Evolutionary conservation across 2,888 invertebrate genomes (phyloP), one percentile per base, ranked within the genome.

Genomic region (Drosophila trichaetosa): DNA sequence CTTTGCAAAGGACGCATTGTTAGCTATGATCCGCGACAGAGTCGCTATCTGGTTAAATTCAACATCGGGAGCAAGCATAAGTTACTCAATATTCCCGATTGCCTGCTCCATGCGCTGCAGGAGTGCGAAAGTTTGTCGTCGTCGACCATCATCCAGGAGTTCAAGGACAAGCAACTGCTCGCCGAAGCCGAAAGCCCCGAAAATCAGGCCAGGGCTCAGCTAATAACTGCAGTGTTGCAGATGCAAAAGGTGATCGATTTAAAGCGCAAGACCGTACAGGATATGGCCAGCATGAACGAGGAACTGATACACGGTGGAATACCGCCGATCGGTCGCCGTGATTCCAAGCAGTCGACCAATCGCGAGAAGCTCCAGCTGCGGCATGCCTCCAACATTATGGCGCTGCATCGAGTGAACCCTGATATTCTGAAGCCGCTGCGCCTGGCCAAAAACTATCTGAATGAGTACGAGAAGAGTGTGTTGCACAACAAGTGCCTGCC

Each of bases 31-130:
- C 68, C 71, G 0, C 46, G 46, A 24, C 42, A 74, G 8, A 63
- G 46, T 42, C 67, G 46, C n/a, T 84, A 87, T n/a, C 11, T 57
- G 27, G 73, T 84, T 5, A 61, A 74, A 16, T 82, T 82, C 24
- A 38, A 42, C 5, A 7, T 72, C 0, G 40, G 29, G 0, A 72
- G 78, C 42, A 52, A 62, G 21, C 31, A 49, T 0, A 34, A 38
- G 13, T 34, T 52, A 0, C 24, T 73, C n/a, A 58, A 33, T 10
- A 34, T 84, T 16, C 54, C 40, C 0, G 84, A 84, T 31, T 63
- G 27, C 21, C n/a, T 48, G 6, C 54, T 84, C 5, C 64, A 72
- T 27, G 49, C 57, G 6, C 42, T 72, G 1, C 52, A 75, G n/a
- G 64, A 72, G 7, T 27, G 56, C 24, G 49, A 67, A 4, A 60